A percentile compares a stretch with the other conserved stretches of the same genome.
Conservation (phyloP, 2,888 invertebrate species). For the Epinotia ramella region DNA sequence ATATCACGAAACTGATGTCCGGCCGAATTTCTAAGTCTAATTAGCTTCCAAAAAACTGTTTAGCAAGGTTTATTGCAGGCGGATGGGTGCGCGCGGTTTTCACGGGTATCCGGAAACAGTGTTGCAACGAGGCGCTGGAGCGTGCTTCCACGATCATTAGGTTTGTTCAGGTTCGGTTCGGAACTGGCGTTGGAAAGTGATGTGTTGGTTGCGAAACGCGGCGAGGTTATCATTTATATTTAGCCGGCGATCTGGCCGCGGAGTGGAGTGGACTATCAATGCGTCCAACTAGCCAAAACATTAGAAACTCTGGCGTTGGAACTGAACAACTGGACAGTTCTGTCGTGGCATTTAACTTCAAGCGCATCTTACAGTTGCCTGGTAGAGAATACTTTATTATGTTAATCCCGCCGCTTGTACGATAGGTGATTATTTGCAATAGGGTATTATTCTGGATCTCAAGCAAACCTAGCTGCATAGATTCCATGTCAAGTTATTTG, state of each 20-base stretch:
- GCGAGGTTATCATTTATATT: slow-evolving; percentile 53
- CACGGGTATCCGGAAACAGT: slow-evolving; percentile 69
- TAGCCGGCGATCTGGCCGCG: slow-evolving; percentile 15
- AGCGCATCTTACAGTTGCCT: background rate
- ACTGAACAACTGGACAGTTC: background rate
- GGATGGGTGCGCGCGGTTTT: slow-evolving; percentile 58
- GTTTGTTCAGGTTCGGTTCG: slow-evolving; percentile 52
- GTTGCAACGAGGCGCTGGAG: slow-evolving; percentile 64
- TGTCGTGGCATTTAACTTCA: background rate
- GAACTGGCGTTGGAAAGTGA: slow-evolving; percentile 48
- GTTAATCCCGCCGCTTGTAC: background rate
- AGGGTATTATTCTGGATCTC: background rate
- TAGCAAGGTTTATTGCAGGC: slow-evolving; percentile 58
- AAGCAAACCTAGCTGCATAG: background rate
- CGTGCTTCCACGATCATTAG: slow-evolving; percentile 74
- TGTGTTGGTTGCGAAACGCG: slow-evolving; percentile 59
- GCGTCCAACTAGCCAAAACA: slow-evolving; percentile 17
- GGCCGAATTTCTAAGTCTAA: slow-evolving; percentile 21
- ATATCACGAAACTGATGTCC: slow-evolving; percentile 7
- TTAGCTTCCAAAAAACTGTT: slow-evolving; percentile 14
- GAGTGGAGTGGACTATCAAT: slow-evolving; percentile 10
- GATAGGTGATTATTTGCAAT: background rate
- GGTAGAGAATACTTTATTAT: background rate
- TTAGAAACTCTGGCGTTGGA: background rate
- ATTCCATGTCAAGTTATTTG: background rate